These are phyloP conservation scores for Pyralis farinalis DNA, from an alignment of 2,888 invertebrate genomes.

Conservation along the genomic window DNA sequence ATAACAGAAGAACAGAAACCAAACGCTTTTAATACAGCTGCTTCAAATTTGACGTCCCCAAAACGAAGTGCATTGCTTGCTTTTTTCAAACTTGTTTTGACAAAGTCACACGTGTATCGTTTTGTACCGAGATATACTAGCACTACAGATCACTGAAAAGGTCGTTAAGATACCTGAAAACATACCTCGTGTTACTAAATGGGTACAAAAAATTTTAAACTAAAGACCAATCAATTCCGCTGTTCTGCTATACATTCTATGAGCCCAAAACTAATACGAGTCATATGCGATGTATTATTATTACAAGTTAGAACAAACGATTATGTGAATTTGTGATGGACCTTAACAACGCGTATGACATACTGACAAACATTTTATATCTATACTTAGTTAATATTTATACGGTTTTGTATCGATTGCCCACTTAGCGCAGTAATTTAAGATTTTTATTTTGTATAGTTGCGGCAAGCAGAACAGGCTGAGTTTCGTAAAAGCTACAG, in stretches of 20 bases:
- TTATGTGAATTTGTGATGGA: slow-evolving; percentile 37
- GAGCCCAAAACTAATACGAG: slow-evolving; percentile 40
- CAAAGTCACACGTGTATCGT: too few relatives aligned
- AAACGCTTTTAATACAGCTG: too few relatives aligned
- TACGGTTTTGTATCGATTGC: background rate
- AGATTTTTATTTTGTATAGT: too few relatives aligned
- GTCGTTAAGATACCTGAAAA: background rate
- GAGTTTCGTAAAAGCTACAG: too few relatives aligned
- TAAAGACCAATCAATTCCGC: slow-evolving; percentile 16
- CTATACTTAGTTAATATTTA: background rate
- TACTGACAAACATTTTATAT: background rate
- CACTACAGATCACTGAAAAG: slow-evolving; percentile 3
- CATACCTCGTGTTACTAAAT: background rate
- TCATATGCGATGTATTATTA: slow-evolving; percentile 47
- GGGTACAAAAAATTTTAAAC: slow-evolving; percentile 11
- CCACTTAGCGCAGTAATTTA: too few relatives aligned
- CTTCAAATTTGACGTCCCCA: too few relatives aligned
- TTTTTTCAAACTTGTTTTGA: too few relatives aligned
- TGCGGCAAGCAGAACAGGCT: too few relatives aligned
- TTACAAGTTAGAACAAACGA: slow-evolving; percentile 46
- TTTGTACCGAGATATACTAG: too few relatives aligned
- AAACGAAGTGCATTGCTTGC: too few relatives aligned
- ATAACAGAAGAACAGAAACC: too few relatives aligned
- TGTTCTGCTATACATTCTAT: slow-evolving; percentile 26
- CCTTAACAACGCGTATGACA: background rate